Evolutionary conservation across 1,140 invertebrate species (phyloP), one percentile per base, ranked within the genome.

Genomic region (Drosophila orosa): DNA sequence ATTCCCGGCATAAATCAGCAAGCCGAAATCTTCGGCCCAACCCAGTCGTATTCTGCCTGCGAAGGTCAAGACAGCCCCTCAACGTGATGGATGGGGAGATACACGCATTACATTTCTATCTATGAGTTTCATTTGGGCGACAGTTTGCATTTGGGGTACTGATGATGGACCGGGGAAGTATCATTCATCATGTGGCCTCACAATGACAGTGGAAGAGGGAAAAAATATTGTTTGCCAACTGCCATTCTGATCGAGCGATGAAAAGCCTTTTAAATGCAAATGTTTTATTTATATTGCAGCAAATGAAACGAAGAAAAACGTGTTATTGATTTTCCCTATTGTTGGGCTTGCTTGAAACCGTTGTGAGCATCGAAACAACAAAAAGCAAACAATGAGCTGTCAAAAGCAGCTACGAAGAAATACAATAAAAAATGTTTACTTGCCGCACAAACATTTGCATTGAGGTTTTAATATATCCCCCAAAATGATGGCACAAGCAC

Each of bases 1-100:
- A 80, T 80, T 54, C 52, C 44, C 59, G 47, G 76, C 68, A 87
- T 89, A 87, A 87, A 84, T 87, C 83, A 87, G 66, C 31, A 40
- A 39, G 73, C 62, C 59, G 25, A 69, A 58, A 74, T 62, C 57
- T 39, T 17, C 22, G 22, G 27, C 31, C 48, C 19, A 35, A 29
- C 42, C 66, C 25, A 12, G 22, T 9, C 1, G 44, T 24, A 35
- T 48, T 55, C 56, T 69, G 65, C 27, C 29, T 42, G 37, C 35
- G 44, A 74, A 75, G 74, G 63, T 77, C 83, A 78, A 73, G 59
- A 61, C 63, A 48, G 25, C 19, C 22, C 15, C 31, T 29, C 33
- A 35, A 44, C 13, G 22, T 56, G 69, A 75, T 79, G 62, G 22
- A 77, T 67, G 62, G 40, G 8, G 9, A 39, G 12, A 55, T 54